Evolutionary conservation across 2,888 invertebrate genomes (phyloP), one percentile per base, ranked within the genome.

Genomic region (Agrotis puta): DNA sequence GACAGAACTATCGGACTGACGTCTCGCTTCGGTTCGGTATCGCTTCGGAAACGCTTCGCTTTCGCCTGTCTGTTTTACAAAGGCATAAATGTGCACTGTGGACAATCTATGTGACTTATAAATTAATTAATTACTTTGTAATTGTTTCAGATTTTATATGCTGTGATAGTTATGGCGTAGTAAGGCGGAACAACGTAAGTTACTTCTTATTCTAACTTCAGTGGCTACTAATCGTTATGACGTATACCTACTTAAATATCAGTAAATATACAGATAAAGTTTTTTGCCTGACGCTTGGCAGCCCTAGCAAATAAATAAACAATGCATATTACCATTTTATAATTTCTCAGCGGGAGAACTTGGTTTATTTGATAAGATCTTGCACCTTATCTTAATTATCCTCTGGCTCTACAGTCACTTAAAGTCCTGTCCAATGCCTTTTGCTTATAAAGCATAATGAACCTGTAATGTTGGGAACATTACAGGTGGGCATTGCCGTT

Each of bases 111-210:
- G 1, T 39, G 9, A 9, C 39, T 2, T 39, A n/a, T n/a, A 27
- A 56, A 56, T 56, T 3, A 22, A 48, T 54, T 51, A 16, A 64
- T 39, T 18, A 16, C 18, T 33, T 71, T 67, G 71, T 64, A 64
- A 54, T 79, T 75, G 74, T 89, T 91, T 72, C 92, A 93, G 93
- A 90, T 91, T 82, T 39, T 84, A 72, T 86, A 67, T 88, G 85
- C 88, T 88, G 90, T 87, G 87, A 87, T 85, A 82, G 82, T 83
- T 81, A 88, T 89, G 90, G 85, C 88, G 81, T 92, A 90, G 81
- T 72, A 68, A 84, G 74, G 83, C 79, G 83, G 83, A 88, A 79
- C 92, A 93, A 91, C 88, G 93, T 93, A 87, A 93, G 93, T 92
- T 58, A 39, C 11, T 59, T 5, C 39, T 39, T 39, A 39, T 39